Evolutionary conservation across 2,113 vertebrate genomes (phyloP).

Genomic region (Gnathonemus longibarbis): DNA sequence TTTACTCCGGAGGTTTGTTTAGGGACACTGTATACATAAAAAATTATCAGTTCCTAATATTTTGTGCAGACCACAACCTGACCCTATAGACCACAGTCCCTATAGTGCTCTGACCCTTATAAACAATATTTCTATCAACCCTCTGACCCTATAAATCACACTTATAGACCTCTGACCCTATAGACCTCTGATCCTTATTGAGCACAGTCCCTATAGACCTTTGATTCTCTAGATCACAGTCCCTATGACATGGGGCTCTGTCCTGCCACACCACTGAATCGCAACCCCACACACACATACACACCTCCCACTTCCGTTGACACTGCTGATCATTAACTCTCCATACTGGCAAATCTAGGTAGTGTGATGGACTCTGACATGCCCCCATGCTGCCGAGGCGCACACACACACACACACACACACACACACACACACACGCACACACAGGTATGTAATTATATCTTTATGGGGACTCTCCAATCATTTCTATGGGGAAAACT

Average conservation of each 20-base stretch:
- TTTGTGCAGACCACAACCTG: background rate
- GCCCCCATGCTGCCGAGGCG: background rate
- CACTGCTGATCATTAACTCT: background rate
- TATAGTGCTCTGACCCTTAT: background rate
- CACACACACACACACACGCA: too few relatives aligned
- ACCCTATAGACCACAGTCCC: background rate
- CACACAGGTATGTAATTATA: too few relatives aligned
- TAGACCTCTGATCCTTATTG: background rate
- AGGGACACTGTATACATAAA: background rate
- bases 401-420: too few relatives aligned
- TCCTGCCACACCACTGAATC: background rate
- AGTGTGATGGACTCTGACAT: background rate
- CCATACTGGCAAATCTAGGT: background rate
- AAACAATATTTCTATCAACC: background rate
- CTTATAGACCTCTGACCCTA: too few relatives aligned
- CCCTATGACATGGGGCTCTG: background rate
- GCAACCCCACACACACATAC: background rate
- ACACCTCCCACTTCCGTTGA: background rate
- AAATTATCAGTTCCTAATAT: background rate
- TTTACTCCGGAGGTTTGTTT: background rate
- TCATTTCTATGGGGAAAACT: too few relatives aligned
- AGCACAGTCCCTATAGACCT: background rate
- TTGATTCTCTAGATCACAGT: background rate
- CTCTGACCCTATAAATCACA: background rate
- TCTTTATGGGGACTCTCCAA: too few relatives aligned